A percentile compares a stretch with the other conserved stretches of the same genome.
Evolutionary conservation across 2,888 invertebrate species (phyloP).

Genomic region (Merodon equestris): DNA sequence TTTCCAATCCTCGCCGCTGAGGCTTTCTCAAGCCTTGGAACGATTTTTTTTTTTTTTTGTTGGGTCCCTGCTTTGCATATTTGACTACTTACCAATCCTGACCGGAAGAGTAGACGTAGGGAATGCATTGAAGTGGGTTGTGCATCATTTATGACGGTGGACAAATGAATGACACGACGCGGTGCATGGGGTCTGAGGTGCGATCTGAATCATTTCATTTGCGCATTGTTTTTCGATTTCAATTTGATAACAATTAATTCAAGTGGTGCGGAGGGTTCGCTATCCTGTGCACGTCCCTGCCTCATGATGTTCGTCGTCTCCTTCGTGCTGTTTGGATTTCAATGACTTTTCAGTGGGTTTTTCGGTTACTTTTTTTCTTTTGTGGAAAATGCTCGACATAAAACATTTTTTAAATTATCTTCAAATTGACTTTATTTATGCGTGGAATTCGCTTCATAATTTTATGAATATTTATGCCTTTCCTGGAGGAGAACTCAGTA

Average conservation of each 20-base stretch:
- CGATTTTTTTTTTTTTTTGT: too few species aligned
- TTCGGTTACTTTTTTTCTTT: conserved; percentile 7
- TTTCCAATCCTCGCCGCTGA: neutral
- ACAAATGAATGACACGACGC: conserved; percentile 4
- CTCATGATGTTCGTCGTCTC: neutral
- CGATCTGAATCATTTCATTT: conserved; percentile 61
- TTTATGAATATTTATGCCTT: conserved; percentile 64
- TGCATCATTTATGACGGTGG: conserved; percentile 50
- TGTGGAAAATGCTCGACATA: conserved; percentile 29
- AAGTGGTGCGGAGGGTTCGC: conserved; percentile 33
- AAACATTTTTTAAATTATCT: conserved; percentile 52
- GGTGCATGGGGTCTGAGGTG: neutral
- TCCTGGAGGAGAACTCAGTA: conserved; percentile 59
- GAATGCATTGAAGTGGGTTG: neutral
- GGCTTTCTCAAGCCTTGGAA: too few species aligned
- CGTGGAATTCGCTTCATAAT: conserved; percentile 49
- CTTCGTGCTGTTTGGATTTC: neutral
- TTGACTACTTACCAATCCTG: conserved; percentile 10
- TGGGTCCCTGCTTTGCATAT: conserved; percentile 39
- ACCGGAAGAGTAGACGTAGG: conserved; percentile 3
- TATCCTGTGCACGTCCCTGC: neutral
- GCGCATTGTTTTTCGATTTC: conserved; percentile 60
- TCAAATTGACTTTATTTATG: conserved; percentile 63
- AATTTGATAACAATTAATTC: conserved; percentile 67
- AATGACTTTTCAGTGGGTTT: conserved; percentile 19